A percentile compares a stretch with the other conserved stretches of the same genome.
Evolutionary conservation across 2,797 vertebrate species (phyloP).

Genomic region (Carcharodon carcharias): DNA sequence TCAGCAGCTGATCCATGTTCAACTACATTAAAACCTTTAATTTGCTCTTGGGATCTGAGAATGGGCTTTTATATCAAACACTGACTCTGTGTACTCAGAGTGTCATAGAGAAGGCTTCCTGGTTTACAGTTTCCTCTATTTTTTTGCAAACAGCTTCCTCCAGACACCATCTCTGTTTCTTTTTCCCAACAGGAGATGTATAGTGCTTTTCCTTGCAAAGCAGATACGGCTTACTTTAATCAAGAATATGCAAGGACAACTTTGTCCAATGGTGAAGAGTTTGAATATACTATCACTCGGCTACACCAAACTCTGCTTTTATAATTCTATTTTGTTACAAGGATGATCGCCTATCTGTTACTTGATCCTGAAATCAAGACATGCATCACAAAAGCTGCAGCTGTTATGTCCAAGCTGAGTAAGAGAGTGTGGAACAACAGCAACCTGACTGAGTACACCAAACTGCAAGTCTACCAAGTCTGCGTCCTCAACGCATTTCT

Average conservation of each 20-base stretch:
- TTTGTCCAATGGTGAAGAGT: background rate
- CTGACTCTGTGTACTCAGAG: background rate
- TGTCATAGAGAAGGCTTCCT: background rate
- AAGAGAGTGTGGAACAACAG: too few species aligned
- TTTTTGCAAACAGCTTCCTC: background rate
- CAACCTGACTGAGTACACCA: too few species aligned
- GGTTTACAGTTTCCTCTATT: background rate
- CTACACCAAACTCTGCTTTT: background rate
- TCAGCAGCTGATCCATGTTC: background rate
- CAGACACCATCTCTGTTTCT: background rate
- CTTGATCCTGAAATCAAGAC: too few species aligned
- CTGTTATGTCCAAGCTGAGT: too few species aligned
- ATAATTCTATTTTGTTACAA: background rate
- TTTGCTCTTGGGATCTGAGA: background rate
- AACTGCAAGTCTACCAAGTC: too few species aligned
- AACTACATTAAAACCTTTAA: background rate
- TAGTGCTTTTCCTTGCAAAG: background rate
- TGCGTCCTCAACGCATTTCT: too few species aligned
- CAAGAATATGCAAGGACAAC: background rate
- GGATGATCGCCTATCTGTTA: background rate
- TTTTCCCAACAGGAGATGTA: background rate
- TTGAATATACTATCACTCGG: background rate
- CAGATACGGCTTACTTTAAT: background rate
- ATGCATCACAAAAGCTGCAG: too few species aligned
- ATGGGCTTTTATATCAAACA: background rate